phyloP scores from a whole-genome alignment of 2,113 vertebrate species.

The Scytalopus superciliaris region DNA sequence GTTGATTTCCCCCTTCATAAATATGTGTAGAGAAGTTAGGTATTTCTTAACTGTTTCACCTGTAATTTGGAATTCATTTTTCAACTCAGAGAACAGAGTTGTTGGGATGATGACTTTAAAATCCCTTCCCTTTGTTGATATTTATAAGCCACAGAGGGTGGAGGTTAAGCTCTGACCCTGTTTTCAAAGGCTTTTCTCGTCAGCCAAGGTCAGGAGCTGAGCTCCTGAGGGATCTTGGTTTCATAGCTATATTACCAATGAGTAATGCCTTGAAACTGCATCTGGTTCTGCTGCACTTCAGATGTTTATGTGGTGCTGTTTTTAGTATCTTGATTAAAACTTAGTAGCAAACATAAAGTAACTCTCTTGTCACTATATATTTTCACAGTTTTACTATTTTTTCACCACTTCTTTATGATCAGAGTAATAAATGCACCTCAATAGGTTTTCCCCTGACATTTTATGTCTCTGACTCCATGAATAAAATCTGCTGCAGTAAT shows the following conservation, averaged over 20 bases:
- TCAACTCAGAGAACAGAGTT: neutral
- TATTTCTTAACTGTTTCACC: neutral
- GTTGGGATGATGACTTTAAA: neutral
- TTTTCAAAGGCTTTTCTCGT: conserved; percentile 51
- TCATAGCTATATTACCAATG: conserved; percentile 30
- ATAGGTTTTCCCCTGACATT: neutral
- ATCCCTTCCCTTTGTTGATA: conserved; percentile 23
- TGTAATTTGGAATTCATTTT: neutral
- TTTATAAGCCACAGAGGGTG: conserved; percentile 37
- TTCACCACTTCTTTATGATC: conserved; percentile 19
- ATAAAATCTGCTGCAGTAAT: conserved; percentile 19
- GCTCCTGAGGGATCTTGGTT: neutral
- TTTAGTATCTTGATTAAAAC: conserved; percentile 40
- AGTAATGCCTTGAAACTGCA: conserved; percentile 20
- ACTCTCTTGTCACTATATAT: conserved; percentile 11
- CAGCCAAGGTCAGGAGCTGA: conserved; percentile 28
- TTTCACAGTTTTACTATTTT: conserved; percentile 32
- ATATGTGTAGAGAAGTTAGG: neutral
- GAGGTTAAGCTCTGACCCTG: conserved; percentile 42
- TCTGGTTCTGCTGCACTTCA: conserved; percentile 3
- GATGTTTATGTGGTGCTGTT: neutral
- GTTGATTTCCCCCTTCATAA: neutral
- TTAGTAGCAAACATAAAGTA: conserved; percentile 30
- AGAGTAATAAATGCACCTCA: conserved; percentile 22
- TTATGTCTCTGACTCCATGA: neutral